A percentile compares a stretch with the other conserved stretches of the same genome.
These are phyloP conservation scores for Lasioglossum marginatum DNA, from an alignment of 2,888 invertebrate genomes.

Conservation along the genomic window DNA sequence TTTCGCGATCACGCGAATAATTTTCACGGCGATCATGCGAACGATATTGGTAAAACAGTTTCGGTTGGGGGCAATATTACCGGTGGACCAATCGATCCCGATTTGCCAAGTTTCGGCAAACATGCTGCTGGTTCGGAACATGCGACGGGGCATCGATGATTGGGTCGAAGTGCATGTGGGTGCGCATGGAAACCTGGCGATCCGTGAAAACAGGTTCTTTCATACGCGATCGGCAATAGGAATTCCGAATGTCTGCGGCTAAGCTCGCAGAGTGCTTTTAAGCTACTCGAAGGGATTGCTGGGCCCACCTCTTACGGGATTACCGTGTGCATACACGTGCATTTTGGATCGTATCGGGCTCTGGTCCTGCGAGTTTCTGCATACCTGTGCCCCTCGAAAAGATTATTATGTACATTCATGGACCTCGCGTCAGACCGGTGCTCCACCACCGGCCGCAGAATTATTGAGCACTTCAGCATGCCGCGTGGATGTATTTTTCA, in stretches of 20 bases:
- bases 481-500: slow-evolving; percentile 41
- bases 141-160: not conserved
- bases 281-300: slow-evolving; percentile 63
- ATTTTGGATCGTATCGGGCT: slow-evolving; percentile 40
- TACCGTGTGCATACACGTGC: slow-evolving; percentile 41
- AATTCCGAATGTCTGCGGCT: slow-evolving; percentile 43
- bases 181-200: not conserved
- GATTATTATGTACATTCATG: slow-evolving; percentile 55
- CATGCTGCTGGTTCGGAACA: not conserved
- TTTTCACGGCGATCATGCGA: not conserved
- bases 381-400: slow-evolving; percentile 57
- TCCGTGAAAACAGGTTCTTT: slow-evolving; percentile 32
- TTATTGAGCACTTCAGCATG: slow-evolving; percentile 48
- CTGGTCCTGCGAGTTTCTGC: slow-evolving; percentile 37
- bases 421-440: not conserved
- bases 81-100: not conserved
- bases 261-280: slow-evolving; percentile 55
- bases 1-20: not conserved
- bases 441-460: slow-evolving; percentile 35
- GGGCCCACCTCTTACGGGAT: slow-evolving; percentile 58
- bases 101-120: not conserved
- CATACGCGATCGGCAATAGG: not conserved
- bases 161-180: not conserved
- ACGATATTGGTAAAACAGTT: not conserved
- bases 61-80: not conserved